Conservation (phyloP, 2,888 invertebrate genomes). For the Zonitis immaculata region DNA sequence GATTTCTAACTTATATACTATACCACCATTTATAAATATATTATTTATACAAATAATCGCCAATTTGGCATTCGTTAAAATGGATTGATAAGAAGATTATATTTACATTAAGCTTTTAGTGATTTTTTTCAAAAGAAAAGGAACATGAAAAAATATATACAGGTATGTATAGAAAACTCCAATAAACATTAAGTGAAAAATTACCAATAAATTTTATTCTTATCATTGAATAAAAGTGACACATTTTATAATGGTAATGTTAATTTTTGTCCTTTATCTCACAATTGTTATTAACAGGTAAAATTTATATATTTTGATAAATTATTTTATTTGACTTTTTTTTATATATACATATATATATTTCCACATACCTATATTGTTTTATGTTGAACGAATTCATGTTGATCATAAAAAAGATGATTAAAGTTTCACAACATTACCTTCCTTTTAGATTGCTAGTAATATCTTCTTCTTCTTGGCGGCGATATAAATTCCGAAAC, state of each 20-base stretch:
- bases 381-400: conserved; percentile 3
- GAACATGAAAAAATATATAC: not conserved
- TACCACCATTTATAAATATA: not conserved
- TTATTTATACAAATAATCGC: not conserved
- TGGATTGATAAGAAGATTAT: not conserved
- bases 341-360: too few species aligned
- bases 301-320: not conserved
- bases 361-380: too few species aligned
- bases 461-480: conserved; percentile 8
- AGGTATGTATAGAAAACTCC: not conserved
- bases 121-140: not conserved
- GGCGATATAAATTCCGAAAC: conserved; percentile 16
- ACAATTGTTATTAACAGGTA: conserved; percentile 1
- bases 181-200: conserved; percentile 2
- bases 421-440: conserved; percentile 2
- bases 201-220: conserved; percentile 1
- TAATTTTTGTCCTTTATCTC: not conserved
- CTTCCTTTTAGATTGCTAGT: conserved; percentile 2
- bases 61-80: not conserved
- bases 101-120: not conserved
- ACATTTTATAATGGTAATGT: not conserved
- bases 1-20: conserved; percentile 13
- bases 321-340: not conserved
- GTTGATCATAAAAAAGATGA: conserved; percentile 3
- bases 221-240: not conserved